A percentile compares a stretch with the other conserved stretches of the same genome.
Conservation (phyloP, 2,113 vertebrate genomes). For the Upupa epops region DNA sequence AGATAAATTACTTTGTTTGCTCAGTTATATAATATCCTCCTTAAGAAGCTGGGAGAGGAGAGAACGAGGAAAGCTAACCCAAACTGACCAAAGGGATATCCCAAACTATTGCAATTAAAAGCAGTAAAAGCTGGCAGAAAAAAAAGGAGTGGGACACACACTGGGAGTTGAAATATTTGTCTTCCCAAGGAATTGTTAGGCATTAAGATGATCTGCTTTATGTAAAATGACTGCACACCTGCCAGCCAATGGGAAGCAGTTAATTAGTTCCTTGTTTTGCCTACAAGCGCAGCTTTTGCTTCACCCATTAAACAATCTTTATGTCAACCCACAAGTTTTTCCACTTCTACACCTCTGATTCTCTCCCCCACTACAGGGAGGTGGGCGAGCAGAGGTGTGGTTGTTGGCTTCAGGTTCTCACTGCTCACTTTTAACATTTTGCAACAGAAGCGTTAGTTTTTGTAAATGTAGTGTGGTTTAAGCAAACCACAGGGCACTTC, state of each 20-base stretch:
- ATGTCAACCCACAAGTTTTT: neutral
- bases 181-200: neutral
- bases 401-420: neutral
- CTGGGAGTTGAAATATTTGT: neutral
- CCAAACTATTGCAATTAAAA: neutral
- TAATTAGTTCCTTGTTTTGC: neutral
- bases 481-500: neutral
- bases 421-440: neutral
- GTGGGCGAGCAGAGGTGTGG: rapidly evolving
- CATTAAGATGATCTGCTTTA: neutral
- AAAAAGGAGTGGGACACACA: neutral
- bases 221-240: neutral
- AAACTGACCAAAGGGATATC: neutral
- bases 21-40: neutral
- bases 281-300: rapidly evolving
- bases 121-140: neutral
- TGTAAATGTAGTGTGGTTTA: neutral
- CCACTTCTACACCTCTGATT: neutral
- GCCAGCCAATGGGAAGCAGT: neutral
- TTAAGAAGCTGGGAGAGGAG: neutral
- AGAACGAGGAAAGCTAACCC: neutral
- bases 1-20: neutral
- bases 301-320: neutral
- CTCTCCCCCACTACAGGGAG: no score
- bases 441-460: neutral